Evolutionary conservation across 2,797 vertebrate genomes (phyloP).

Genomic region (Lagocephalus sceleratus): DNA sequence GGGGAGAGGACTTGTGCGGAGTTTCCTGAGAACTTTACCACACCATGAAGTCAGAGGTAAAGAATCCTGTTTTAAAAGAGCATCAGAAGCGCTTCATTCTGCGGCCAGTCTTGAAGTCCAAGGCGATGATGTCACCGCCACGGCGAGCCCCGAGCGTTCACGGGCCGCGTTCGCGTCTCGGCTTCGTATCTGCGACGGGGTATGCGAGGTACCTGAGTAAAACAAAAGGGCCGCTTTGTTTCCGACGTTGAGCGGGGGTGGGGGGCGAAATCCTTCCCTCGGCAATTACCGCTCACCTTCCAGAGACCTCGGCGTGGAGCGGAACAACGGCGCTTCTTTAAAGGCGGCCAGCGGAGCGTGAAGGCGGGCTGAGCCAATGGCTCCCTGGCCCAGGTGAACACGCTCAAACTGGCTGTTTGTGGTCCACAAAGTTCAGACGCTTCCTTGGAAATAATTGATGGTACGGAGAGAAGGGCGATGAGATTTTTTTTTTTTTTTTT

Average conservation of each 20-base stretch:
- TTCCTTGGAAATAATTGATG: too few relatives aligned
- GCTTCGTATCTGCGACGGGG: conserved; percentile 38
- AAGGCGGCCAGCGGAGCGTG: conserved; percentile 62
- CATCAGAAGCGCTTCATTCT: conserved; percentile 31
- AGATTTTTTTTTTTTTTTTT: too few relatives aligned
- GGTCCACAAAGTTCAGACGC: background rate
- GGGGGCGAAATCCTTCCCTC: conserved; percentile 65
- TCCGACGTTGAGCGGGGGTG: too few relatives aligned
- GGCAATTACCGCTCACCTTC: conserved; percentile 75
- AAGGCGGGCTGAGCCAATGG: conserved; percentile 44
- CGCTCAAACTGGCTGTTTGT: conserved; percentile 12
- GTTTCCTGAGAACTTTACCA: conserved; percentile 53
- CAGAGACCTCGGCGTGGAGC: conserved; percentile 65
- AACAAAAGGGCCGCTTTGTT: conserved; percentile 71
- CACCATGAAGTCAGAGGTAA: conserved; percentile 53
- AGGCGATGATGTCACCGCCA: conserved; percentile 59
- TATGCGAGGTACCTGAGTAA: conserved; percentile 50
- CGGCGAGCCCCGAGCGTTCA: too few relatives aligned
- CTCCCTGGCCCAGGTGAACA: conserved; percentile 26
- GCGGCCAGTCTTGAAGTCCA: conserved; percentile 51
- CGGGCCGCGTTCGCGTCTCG: conserved; percentile 32
- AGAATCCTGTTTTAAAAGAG: conserved; percentile 46
- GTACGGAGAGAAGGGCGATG: too few relatives aligned
- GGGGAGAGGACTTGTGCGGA: conserved; percentile 43
- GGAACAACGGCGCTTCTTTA: conserved; percentile 63